These are phyloP conservation scores for Yoshiicerus persimilis DNA, from an alignment of 1,140 invertebrate species.

Conservation along the genomic window DNA sequence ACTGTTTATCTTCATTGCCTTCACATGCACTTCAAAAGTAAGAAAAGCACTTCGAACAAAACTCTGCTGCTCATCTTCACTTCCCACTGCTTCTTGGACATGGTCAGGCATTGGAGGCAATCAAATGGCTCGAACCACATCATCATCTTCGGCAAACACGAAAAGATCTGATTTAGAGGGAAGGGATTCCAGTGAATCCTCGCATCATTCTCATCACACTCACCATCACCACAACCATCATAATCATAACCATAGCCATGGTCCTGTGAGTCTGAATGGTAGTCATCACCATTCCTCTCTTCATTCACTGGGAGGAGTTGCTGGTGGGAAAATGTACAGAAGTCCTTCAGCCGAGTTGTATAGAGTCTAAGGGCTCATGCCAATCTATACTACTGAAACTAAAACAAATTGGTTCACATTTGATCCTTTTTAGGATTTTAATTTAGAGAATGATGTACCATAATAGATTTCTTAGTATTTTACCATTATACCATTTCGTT, in stretches of 20 bases:
- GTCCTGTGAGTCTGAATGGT: background rate
- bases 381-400: background rate
- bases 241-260: background rate
- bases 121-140: constrained; percentile 34
- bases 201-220: constrained; percentile 16
- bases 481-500: background rate
- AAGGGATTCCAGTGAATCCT: constrained; percentile 38
- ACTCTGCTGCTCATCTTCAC: constrained; percentile 28
- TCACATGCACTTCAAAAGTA: constrained; percentile 59
- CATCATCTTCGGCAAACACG: constrained; percentile 42
- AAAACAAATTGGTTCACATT: background rate
- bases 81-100: constrained; percentile 45
- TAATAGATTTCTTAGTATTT: background rate
- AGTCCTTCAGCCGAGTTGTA: constrained; percentile 40
- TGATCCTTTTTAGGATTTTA: background rate
- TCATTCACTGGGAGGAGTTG: constrained; percentile 19
- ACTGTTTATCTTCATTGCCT: constrained; percentile 63
- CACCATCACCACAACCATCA: background rate
- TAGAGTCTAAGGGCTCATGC: background rate
- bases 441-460: background rate
- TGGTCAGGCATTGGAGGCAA: constrained; percentile 46
- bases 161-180: constrained; percentile 44
- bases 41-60: constrained; percentile 49
- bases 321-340: constrained; percentile 39
- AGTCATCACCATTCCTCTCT: constrained; percentile 27